These are phyloP conservation scores for Phrixothrix hirtus DNA, from an alignment of 2,888 invertebrate genomes.

Conservation along the genomic window DNA sequence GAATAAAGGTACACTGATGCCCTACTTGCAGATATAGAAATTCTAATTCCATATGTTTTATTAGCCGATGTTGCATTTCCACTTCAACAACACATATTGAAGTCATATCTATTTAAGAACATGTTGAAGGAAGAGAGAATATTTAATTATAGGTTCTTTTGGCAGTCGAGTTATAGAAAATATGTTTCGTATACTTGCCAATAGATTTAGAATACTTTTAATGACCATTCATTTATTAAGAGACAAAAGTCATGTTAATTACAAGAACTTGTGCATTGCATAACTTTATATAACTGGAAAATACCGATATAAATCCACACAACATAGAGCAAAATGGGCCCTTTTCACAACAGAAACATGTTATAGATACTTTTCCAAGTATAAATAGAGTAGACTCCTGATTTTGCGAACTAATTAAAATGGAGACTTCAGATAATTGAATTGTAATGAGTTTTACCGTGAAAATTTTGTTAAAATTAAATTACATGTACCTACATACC, in stretches of 20 bases:
- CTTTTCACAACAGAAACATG: not conserved
- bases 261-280: constrained; percentile 13
- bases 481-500: too few relatives aligned
- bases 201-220: not conserved
- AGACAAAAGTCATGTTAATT: constrained; percentile 8
- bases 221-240: constrained; percentile 3
- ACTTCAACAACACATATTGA: too few relatives aligned
- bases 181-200: constrained; percentile 4
- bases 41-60: too few relatives aligned
- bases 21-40: too few relatives aligned
- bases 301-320: constrained; percentile 1
- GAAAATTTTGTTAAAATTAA: too few relatives aligned
- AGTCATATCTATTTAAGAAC: constrained; percentile 1
- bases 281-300: constrained; percentile 12
- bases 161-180: constrained; percentile 1
- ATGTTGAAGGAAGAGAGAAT: constrained; percentile 1
- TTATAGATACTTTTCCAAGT: not conserved
- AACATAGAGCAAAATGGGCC: not conserved
- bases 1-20: too few relatives aligned
- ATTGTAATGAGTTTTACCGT: too few relatives aligned
- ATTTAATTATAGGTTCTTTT: too few relatives aligned
- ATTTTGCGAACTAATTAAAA: too few relatives aligned
- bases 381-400: too few relatives aligned
- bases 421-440: too few relatives aligned
- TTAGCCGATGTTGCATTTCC: too few relatives aligned